Conservation (phyloP, 2,888 invertebrate species). For the Stenchaetothrips biformis region DNA sequence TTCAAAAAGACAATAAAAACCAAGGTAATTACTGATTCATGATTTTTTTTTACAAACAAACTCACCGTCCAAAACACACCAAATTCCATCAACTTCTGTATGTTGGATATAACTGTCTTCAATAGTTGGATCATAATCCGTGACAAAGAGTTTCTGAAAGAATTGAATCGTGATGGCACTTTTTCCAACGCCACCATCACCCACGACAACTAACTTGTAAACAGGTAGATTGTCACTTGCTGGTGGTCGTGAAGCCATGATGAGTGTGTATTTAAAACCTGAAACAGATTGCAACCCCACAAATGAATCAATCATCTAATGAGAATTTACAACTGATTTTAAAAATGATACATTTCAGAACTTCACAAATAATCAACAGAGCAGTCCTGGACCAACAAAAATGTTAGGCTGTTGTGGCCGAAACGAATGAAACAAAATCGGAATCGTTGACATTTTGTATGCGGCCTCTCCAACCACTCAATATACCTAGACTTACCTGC, state of each 20-base stretch:
- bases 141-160: conserved; percentile 90
- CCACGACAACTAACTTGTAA: conserved; percentile 87
- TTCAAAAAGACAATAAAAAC: conserved; percentile 26
- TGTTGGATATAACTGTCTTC: conserved; percentile 94
- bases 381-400: too few relatives aligned
- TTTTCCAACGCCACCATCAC: conserved; percentile 92
- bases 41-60: conserved; percentile 31
- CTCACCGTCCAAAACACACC: conserved; percentile 84
- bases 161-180: conserved; percentile 95
- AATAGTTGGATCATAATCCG: conserved; percentile 93
- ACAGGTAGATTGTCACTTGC: conserved; percentile 41
- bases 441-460: too few relatives aligned
- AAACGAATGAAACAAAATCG: too few relatives aligned
- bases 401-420: too few relatives aligned
- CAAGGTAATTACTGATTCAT: background rate
- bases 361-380: too few relatives aligned
- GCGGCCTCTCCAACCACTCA: too few relatives aligned
- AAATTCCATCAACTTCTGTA: conserved; percentile 86
- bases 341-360: too few relatives aligned
- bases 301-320: too few relatives aligned
- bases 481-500: too few relatives aligned
- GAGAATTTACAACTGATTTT: too few relatives aligned
- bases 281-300: too few relatives aligned
- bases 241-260: background rate
- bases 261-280: background rate